Evolutionary conservation across 2,113 vertebrate genomes (phyloP), one percentile per base, ranked within the genome.

Genomic region (Vulpes vulpes): DNA sequence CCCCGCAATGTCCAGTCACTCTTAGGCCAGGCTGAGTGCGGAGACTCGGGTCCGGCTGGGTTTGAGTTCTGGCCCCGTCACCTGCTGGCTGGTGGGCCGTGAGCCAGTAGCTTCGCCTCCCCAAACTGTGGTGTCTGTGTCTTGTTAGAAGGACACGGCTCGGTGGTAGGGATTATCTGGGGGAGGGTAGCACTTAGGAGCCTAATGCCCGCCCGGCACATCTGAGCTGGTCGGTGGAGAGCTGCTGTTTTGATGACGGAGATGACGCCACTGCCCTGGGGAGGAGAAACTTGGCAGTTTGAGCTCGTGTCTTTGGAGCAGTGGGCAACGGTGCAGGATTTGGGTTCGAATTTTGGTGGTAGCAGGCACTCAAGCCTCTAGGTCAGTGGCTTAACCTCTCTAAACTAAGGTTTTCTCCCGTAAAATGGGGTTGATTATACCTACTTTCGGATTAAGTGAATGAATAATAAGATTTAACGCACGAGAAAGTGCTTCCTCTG

Each of bases 1-100:
- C 64, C 80, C 57, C 86, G 81, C 11, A 57, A 53, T 84, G 91
- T 43, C 35, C n/a, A 43, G 51, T 38, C 93, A 90, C 76, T 89
- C 51, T 0, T 87, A 64, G 55, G 69, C 76, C 17, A 53, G 38
- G 30, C 15, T 8, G 9, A 80, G 6, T 11, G 30, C 59, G 35
- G 60, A 92, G 84, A 32, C 20, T 7, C 25, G 71, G 53, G 22
- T 81, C 82, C 76, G 11, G 8, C 23, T 16, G 16, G 55, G 12
- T 82, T 59, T 59, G 89, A 89, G 38, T 64, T 59, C 35, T 30
- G 59, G 59, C 27, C 81, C 35, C 2, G 1, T 25, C 2, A 2
- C 91, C 89, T 69, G 43, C 19, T 15, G 11, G 20, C 83, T 22
- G 0, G 49, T 84, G 57, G 11, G 43, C 51, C n/a, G 14, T 25